Base-by-base conservation (phyloP, 2,888 invertebrate species). In the Leptinotarsa juncta region DNA sequence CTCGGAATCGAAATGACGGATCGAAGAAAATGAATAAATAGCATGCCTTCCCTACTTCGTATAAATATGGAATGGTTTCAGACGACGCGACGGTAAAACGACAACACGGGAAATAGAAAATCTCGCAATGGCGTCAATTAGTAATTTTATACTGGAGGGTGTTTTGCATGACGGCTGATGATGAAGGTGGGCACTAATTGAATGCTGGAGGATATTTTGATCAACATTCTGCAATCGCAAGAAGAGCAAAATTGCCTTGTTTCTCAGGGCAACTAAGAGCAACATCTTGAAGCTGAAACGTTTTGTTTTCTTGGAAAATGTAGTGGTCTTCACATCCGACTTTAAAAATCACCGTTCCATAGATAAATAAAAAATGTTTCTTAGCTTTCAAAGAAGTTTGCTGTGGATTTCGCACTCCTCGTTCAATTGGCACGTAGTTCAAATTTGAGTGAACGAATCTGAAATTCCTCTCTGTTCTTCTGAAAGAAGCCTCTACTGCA, bases 101-200 rank as follows among this genome's bases (percentile, higher is more conserved):
- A 77, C 72, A 74, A 67, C 79, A 79, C 60, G 60, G 73, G 73
- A 79, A 79, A 79, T 77, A 77, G 79, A 71, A 80, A 81, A 81
- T 81, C 76, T 78, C 75, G 70, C 76, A 71, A 73, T 70, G 78
- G 53, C 62, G 72, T 73, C 81, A 82, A 82, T 82, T 82, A 81
- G 82, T 80, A 79, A 81, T 79, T 72, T 81, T 82, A 82, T 78
- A 78, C 76, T 67, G 71, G 53, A 71, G 70, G 73, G 73, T 73
- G 69, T 72, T 73, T 78, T 73, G 76, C 77, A 77, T 76, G 78
- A 62, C 70, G 73, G 70, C 48, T 51, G 68, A 76, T 76, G 73
- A 75, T 70, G 73, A 62, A 75, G 65, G 62, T 62, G 26, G 32
- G 16, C 32, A 62, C 32, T 60, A 53, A 26, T 1, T 42, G 32